A percentile compares a stretch with the other conserved stretches of the same genome.
phyloP scores from a whole-genome alignment of 1,140 invertebrate genomes.

The Hydropsyche tenuis region DNA sequence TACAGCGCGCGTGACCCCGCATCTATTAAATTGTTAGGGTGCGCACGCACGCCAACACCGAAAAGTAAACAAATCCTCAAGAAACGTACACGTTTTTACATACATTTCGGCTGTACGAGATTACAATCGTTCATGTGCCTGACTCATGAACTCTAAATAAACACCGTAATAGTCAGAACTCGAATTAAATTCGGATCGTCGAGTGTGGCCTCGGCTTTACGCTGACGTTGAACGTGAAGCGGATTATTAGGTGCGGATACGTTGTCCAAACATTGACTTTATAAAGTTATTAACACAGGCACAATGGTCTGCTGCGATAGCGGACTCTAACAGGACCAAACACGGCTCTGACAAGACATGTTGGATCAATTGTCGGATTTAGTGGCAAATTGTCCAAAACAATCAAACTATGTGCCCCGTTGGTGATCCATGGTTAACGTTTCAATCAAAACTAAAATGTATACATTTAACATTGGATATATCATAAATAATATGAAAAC shows the following conservation, averaged over 20 bases:
- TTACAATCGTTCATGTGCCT: neutral
- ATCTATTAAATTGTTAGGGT: constrained; percentile 35
- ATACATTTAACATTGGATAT: no score
- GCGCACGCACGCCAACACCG: neutral
- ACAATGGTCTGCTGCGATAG: neutral
- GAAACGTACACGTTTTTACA: no score
- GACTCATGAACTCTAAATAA: no score
- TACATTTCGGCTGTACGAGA: neutral
- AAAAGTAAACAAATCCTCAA: no score
- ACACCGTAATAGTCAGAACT: no score
- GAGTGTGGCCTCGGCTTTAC: neutral
- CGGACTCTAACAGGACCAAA: neutral
- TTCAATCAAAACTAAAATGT: no score
- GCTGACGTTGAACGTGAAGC: neutral
- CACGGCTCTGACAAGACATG: neutral
- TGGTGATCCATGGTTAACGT: no score
- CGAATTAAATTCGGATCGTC: no score
- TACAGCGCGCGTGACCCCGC: constrained; percentile 29
- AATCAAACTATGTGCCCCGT: no score
- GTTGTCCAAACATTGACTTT: constrained; percentile 30
- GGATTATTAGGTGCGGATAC: constrained; percentile 18
- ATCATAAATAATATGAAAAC: no score
- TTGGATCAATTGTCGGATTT: constrained; percentile 1
- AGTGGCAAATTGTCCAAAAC: neutral
- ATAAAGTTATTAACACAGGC: constrained; percentile 21